Evolutionary conservation across 2,797 vertebrate genomes (phyloP).

Genomic region (Fistularia commersonii): DNA sequence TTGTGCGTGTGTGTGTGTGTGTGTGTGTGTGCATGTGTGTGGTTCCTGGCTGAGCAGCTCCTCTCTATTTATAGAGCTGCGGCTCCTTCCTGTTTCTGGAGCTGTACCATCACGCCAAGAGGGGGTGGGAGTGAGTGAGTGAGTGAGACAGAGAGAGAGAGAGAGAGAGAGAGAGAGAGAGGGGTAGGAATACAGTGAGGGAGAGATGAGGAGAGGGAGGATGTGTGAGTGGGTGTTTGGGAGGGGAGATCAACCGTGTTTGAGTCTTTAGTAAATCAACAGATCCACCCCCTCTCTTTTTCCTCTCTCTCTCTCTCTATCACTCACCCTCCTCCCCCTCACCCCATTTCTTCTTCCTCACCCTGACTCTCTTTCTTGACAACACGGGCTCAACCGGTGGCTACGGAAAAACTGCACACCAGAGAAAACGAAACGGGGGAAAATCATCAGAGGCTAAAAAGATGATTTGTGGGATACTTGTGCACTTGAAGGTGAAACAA

Average conservation of each 20-base stretch:
- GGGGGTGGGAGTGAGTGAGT: slow-evolving; percentile 31
- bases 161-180: slow-evolving; percentile 1
- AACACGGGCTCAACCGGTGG: slow-evolving; percentile 56
- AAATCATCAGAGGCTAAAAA: slow-evolving; percentile 21
- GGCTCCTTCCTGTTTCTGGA: slow-evolving; percentile 79
- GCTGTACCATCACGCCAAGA: slow-evolving; percentile 66
- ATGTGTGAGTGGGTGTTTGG: slow-evolving; percentile 66
- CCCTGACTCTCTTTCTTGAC: slow-evolving; percentile 41
- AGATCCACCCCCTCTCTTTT: slow-evolving; percentile 58
- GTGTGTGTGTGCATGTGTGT: slow-evolving; percentile 40
- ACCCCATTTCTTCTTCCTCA: slow-evolving; percentile 8
- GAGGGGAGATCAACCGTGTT: slow-evolving; percentile 66
- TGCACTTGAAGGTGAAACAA: slow-evolving; percentile 22
- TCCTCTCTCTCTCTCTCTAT: slow-evolving; percentile 16
- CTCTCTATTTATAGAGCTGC: slow-evolving; percentile 78
- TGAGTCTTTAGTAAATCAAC: slow-evolving; percentile 78
- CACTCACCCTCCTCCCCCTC: slow-evolving; percentile 8
- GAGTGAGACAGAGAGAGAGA: not conserved
- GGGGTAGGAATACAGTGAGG: slow-evolving; percentile 25
- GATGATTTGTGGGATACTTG: slow-evolving; percentile 27
- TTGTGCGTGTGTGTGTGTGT: slow-evolving; percentile 43
- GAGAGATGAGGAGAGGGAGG: slow-evolving; percentile 39
- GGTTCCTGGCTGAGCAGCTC: slow-evolving; percentile 66
- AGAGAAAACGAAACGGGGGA: slow-evolving; percentile 11
- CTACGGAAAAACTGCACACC: slow-evolving; percentile 35